Conservation (phyloP, 2,113 vertebrate genomes). For the Mormoops blainvillei region DNA sequence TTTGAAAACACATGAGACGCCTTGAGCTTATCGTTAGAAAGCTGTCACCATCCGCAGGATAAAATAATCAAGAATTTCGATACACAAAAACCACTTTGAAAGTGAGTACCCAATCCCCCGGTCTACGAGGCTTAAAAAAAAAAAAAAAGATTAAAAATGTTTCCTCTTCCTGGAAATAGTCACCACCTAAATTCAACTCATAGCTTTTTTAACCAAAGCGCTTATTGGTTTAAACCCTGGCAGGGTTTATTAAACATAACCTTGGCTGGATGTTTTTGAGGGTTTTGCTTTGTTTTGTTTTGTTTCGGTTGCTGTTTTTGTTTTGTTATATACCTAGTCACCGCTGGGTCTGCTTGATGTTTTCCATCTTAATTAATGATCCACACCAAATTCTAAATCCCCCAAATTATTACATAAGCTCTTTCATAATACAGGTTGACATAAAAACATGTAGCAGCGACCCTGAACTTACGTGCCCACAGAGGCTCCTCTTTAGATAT, state of each 20-base stretch:
- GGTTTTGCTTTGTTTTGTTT: background rate
- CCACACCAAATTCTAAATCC: background rate
- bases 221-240: too few species aligned
- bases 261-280: background rate
- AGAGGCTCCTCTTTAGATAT: background rate
- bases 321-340: background rate
- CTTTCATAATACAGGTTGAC: background rate
- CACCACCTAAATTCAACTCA: background rate
- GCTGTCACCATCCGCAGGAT: background rate
- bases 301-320: background rate
- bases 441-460: background rate
- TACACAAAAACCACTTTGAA: background rate
- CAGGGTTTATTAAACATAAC: background rate
- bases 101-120: background rate
- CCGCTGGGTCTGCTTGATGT: background rate
- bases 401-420: background rate
- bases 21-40: slow-evolving; percentile 11
- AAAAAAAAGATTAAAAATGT: background rate
- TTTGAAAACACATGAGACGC: background rate
- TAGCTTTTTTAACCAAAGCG: too few species aligned
- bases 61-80: slow-evolving; percentile 23
- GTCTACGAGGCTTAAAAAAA: background rate
- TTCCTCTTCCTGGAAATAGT: background rate
- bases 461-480: background rate
- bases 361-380: background rate